Evolutionary conservation across 2,113 vertebrate species (phyloP).

Genomic region (Fukomys damarensis): DNA sequence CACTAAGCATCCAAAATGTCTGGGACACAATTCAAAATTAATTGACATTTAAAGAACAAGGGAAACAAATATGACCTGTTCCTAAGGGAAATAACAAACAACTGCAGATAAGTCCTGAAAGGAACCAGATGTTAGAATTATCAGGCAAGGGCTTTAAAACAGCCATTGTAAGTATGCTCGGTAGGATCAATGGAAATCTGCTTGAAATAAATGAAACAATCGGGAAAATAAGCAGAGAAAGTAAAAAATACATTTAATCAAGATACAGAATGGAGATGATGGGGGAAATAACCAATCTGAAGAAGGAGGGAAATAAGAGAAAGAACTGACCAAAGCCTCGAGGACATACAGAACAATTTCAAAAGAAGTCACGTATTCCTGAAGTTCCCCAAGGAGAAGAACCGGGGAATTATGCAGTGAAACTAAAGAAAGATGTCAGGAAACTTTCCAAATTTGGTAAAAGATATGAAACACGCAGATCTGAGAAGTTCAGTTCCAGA

Average conservation of each 20-base stretch:
- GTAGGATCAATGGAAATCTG: neutral
- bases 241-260: neutral
- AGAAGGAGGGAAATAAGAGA: neutral
- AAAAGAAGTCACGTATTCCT: neutral
- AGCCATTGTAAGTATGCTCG: neutral
- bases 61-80: neutral
- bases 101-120: neutral
- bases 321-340: neutral
- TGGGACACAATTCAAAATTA: neutral
- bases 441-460: neutral
- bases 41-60: neutral
- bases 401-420: neutral
- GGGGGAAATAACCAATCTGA: neutral
- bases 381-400: neutral
- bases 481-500: neutral
- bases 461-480: neutral
- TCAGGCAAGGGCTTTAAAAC: neutral
- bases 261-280: neutral
- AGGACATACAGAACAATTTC: neutral
- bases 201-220: neutral
- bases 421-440: neutral
- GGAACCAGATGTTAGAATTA: constrained; percentile 12
- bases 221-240: neutral
- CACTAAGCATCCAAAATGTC: neutral
- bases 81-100: neutral